Conservation (phyloP, 2,888 invertebrate species). For the Stenichneumon culpator region DNA sequence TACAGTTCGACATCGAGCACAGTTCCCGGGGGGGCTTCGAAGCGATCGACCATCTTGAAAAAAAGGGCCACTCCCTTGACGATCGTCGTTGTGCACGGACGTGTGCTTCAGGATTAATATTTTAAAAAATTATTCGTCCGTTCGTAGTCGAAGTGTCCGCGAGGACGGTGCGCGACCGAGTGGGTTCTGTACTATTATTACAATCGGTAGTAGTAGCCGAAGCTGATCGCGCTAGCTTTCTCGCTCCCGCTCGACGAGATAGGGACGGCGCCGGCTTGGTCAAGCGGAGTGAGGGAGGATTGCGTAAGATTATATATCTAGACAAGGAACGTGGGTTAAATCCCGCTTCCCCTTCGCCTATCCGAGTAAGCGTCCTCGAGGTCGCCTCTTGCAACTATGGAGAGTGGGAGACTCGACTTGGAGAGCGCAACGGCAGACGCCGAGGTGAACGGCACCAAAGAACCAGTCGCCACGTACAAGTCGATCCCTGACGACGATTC, state of each 20-base stretch:
- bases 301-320: slow-evolving; percentile 6
- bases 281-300: not conserved
- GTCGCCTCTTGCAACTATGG: slow-evolving; percentile 70
- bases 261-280: not conserved
- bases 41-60: slow-evolving; percentile 45
- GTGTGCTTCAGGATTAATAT: not conserved
- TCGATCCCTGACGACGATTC: slow-evolving; percentile 78
- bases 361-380: slow-evolving; percentile 9
- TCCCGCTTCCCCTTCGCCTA: slow-evolving; percentile 7
- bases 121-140: not conserved
- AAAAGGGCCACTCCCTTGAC: slow-evolving; percentile 40
- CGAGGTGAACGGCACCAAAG: slow-evolving; percentile 76
- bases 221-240: not conserved
- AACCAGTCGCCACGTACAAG: slow-evolving; percentile 78
- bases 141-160: not conserved
- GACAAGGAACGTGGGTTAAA: not conserved
- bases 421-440: slow-evolving; percentile 72
- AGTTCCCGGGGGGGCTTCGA: slow-evolving; percentile 35
- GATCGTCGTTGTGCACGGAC: slow-evolving; percentile 31
- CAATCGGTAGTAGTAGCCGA: not conserved
- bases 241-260: not conserved
- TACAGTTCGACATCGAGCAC: not conserved
- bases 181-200: slow-evolving; percentile 1
- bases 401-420: slow-evolving; percentile 81
- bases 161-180: slow-evolving; percentile 10